Evolutionary conservation across 2,113 vertebrate genomes (phyloP).

Genomic region (Corapipo altera): DNA sequence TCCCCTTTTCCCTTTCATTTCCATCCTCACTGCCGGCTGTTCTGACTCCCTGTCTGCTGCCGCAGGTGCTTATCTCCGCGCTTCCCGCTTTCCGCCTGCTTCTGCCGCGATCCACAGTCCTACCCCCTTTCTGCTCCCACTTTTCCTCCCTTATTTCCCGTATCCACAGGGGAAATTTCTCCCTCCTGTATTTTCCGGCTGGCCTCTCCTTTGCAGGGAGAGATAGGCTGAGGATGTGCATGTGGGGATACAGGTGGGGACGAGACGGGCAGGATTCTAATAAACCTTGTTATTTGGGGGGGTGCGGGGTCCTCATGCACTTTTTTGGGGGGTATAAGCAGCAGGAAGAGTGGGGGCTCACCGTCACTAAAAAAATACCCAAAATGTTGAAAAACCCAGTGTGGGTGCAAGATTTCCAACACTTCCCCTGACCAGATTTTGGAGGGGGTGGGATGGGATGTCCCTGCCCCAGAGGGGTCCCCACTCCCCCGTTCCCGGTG

Average conservation of each 20-base stretch:
- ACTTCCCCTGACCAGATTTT: background rate
- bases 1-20: background rate
- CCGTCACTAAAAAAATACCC: constrained; percentile 18
- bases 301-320: background rate
- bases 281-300: background rate
- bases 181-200: background rate
- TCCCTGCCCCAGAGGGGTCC: background rate
- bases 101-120: rapidly evolving
- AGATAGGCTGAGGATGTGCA: background rate
- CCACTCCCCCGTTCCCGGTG: background rate
- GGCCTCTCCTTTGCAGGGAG: background rate
- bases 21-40: background rate
- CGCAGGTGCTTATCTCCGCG: background rate
- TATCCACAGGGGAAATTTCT: background rate
- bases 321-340: background rate
- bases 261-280: background rate
- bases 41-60: background rate
- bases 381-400: background rate
- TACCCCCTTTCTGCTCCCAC: rapidly evolving
- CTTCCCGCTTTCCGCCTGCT: background rate
- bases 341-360: background rate
- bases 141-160: background rate
- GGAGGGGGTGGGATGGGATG: background rate
- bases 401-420: rapidly evolving
- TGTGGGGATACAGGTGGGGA: background rate